Percentiles rank a stretch among this genome's conserved stretches.
Evolutionary conservation across 2,888 invertebrate species (phyloP).

Genomic region (Ichneumoninae sp.): DNA sequence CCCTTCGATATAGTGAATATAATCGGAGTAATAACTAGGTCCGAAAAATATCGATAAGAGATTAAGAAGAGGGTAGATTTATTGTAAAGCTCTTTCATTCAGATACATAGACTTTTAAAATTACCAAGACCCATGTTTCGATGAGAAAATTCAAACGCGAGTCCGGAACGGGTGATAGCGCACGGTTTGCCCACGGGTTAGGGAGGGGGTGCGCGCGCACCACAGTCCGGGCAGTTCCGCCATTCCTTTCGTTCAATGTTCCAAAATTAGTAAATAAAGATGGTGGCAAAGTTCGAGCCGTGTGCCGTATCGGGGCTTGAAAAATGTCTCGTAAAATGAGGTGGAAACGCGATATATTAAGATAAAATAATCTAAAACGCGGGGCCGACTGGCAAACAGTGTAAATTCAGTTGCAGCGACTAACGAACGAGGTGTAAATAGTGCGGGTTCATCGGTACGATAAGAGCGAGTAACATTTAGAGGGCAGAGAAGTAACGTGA

Average conservation of each 20-base stretch:
- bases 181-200: not conserved
- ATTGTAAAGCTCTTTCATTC: not conserved
- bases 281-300: constrained; percentile 80
- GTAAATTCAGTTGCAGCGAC: constrained; percentile 63
- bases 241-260: constrained; percentile 62
- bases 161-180: not conserved
- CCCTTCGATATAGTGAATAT: not conserved
- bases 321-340: constrained; percentile 79
- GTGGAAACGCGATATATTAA: constrained; percentile 74
- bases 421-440: constrained; percentile 44
- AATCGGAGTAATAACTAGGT: not conserved
- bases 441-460: not conserved
- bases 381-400: constrained; percentile 43
- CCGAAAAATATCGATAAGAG: not conserved
- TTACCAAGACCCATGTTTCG: no score
- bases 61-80: not conserved
- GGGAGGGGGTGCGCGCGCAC: not conserved
- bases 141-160: no score
- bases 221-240: constrained; percentile 22
- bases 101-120: no score
- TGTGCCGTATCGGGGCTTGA: constrained; percentile 77
- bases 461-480: constrained; percentile 38
- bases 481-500: constrained; percentile 41
- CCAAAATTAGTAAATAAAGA: constrained; percentile 84
- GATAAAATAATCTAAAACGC: constrained; percentile 48